A percentile compares a stretch with the other conserved stretches of the same genome.
These are phyloP conservation scores for Lycaena phlaeas DNA, from an alignment of 2,888 invertebrate genomes.

Conservation along the genomic window DNA sequence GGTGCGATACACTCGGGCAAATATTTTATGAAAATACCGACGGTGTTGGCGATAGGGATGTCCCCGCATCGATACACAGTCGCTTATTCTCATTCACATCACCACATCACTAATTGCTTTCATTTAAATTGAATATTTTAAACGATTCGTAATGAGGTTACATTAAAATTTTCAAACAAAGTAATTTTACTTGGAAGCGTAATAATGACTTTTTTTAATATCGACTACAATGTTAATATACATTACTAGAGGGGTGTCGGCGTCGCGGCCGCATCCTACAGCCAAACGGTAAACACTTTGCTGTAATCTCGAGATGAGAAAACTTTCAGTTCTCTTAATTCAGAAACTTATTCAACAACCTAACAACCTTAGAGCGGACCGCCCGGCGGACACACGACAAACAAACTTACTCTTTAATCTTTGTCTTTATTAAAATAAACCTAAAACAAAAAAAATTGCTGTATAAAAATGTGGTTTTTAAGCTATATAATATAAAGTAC, in stretches of 20 bases:
- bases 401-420: constrained; percentile 66
- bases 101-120: background rate
- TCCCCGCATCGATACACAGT: constrained; percentile 8
- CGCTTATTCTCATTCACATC: background rate
- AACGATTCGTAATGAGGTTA: background rate
- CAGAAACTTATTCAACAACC: constrained; percentile 74
- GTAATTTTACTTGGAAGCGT: constrained; percentile 7
- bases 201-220: constrained; percentile 19
- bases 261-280: constrained; percentile 58
- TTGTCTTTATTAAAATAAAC: constrained; percentile 42
- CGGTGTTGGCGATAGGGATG: constrained; percentile 45
- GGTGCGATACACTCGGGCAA: constrained; percentile 67
- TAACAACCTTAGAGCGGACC: constrained; percentile 72
- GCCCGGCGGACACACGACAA: constrained; percentile 56
- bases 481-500: no score
- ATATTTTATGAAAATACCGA: constrained; percentile 70
- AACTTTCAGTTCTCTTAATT: constrained; percentile 75
- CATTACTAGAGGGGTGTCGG: constrained; percentile 28
- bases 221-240: constrained; percentile 23
- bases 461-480: no score
- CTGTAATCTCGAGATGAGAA: constrained; percentile 75
- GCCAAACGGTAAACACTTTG: constrained; percentile 75
- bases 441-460: constrained; percentile 25
- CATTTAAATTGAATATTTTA: background rate
- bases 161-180: constrained; percentile 4